Evolutionary conservation across 2,797 vertebrate species (phyloP).

Genomic region (Tokudaia muenninki): DNA sequence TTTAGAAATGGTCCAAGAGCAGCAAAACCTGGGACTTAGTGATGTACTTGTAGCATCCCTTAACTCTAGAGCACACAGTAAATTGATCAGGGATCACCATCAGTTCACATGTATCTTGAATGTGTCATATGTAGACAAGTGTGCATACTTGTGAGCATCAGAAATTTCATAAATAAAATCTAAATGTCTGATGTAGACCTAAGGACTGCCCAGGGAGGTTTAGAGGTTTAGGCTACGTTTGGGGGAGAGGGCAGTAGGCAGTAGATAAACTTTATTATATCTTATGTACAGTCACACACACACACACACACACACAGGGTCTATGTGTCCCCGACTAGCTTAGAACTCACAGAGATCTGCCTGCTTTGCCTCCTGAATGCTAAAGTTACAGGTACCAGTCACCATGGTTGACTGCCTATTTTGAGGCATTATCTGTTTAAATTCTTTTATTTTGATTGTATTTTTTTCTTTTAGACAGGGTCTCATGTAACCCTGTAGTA

Average conservation of each 20-base stretch:
- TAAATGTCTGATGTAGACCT: not conserved
- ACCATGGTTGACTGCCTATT: not conserved
- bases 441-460: not conserved
- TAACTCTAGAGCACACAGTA: not conserved
- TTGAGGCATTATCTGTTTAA: not conserved
- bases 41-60: not conserved
- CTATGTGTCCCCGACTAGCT: not conserved
- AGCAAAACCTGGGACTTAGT: not conserved
- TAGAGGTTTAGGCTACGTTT: not conserved
- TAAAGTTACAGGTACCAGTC: not conserved
- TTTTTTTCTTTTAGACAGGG: not conserved
- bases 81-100: not conserved
- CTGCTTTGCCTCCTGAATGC: not conserved
- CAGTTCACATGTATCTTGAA: not conserved
- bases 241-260: not conserved
- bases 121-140: not conserved
- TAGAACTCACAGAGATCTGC: not conserved
- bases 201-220: not conserved
- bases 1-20: not conserved
- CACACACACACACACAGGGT: not conserved
- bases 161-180: not conserved
- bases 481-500: not conserved
- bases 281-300: not conserved
- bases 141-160: not conserved
- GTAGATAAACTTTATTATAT: not conserved